Percentiles rank a stretch among this genome's conserved stretches.
Conservation (phyloP, 2,797 vertebrate species). For the Gallinago solitaria region DNA sequence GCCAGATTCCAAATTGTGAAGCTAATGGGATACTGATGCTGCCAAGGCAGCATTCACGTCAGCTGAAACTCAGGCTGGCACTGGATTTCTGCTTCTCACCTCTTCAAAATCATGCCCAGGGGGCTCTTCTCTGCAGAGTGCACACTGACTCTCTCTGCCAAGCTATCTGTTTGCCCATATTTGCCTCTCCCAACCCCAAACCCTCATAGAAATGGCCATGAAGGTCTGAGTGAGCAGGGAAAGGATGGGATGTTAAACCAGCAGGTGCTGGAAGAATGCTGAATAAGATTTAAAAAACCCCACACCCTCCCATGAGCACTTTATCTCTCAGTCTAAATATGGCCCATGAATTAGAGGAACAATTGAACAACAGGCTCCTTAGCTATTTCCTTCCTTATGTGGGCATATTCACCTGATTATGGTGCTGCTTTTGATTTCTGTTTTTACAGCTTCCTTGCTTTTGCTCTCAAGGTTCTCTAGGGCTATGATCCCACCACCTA, state of each 20-base stretch:
- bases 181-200: not conserved
- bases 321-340: not conserved
- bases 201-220: not conserved
- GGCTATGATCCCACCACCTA: not conserved
- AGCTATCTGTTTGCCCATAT: not conserved
- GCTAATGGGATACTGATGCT: not conserved
- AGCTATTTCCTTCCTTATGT: not conserved
- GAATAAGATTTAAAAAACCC: not conserved
- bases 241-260: not conserved
- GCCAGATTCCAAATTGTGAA: not conserved
- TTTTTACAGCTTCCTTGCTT: not conserved
- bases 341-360: not conserved
- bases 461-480: not conserved
- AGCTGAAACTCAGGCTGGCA: slow-evolving; percentile 1
- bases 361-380: not conserved
- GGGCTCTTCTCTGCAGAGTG: not conserved
- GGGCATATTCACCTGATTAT: not conserved
- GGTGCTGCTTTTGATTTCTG: not conserved
- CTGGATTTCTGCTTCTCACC: not conserved
- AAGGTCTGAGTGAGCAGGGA: not conserved
- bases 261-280: not conserved
- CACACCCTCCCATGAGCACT: not conserved
- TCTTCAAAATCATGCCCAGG: not conserved
- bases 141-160: not conserved
- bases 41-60: not conserved